These are phyloP conservation scores for Sinotaia quadrata DNA, from an alignment of 2,888 invertebrate genomes.

Conservation along the genomic window DNA sequence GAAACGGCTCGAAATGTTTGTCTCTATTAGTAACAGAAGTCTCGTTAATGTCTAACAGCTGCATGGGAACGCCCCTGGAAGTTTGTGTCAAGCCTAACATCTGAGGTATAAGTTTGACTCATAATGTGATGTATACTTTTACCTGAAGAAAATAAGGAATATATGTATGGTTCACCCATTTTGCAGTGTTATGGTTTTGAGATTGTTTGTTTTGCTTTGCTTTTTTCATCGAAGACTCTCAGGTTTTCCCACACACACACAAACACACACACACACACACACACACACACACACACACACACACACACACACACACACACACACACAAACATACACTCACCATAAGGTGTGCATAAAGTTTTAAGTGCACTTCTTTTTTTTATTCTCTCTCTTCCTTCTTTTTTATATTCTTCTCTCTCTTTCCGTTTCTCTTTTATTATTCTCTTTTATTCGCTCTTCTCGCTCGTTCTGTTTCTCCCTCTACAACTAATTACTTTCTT, in stretches of 20 bases:
- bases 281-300: neutral
- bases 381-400: neutral
- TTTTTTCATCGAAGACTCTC: too few species aligned
- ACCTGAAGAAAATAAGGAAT: too few species aligned
- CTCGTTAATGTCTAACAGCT: too few species aligned
- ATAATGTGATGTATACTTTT: too few species aligned
- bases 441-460: neutral
- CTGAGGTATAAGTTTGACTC: too few species aligned
- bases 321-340: neutral
- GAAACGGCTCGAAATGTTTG: too few species aligned
- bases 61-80: too few species aligned
- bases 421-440: neutral
- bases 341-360: neutral
- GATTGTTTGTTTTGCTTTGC: too few species aligned
- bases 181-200: too few species aligned
- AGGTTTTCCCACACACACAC: neutral
- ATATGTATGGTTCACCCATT: too few species aligned
- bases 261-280: neutral
- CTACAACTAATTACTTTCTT: neutral
- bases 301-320: conserved; percentile 1
- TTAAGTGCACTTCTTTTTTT: neutral
- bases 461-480: neutral
- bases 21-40: too few species aligned
- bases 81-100: too few species aligned
- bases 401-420: neutral